Evolutionary conservation across 2,888 invertebrate genomes (phyloP), one percentile per base, ranked within the genome.

Genomic region (Polymixis lichenea): DNA sequence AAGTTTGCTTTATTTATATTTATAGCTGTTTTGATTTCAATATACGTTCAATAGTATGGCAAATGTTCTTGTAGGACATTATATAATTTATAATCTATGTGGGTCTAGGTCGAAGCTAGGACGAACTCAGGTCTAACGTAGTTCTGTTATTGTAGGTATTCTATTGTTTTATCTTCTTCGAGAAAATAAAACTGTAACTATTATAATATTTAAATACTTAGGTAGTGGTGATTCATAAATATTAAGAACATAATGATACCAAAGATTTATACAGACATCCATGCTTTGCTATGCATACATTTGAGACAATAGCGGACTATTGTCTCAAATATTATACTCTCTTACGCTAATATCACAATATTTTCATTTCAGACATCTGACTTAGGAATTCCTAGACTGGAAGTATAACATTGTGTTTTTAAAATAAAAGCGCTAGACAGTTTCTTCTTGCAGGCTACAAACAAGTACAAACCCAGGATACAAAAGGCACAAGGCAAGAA

Each of bases 1-100:
- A 1, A 19, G 55, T 84, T 78, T 60, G 70, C 65, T 72, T 84
- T 72, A 62, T 75, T 56, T 28, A 28, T 46, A 25, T 72, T 64
- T 73, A 32, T 58, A 62, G 25, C 15, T 53, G 32, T n/a, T 55
- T 66, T 67, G 67, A 69, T 65, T 68, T 70, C 46, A 32, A 46
- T 32, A 46, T 32, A 46, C 58, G n/a, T 58, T 60, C 51, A 60
- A 72, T 71, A 25, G 22, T 60, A 56, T 68, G 58, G 32, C 46
- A 66, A 67, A 25, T 68, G 53, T 56, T 72, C 22, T 56, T 28
- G 58, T 51, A 32, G 17, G 15, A 72, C 22, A n/a, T 72, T 74
- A 66, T 65, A 76, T 73, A 69, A 76, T 65, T 56, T 66, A 19
- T 11, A n/a, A 56, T 6, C n/a, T 56, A 73, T 61, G 70, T 78